These are phyloP conservation scores for Zelleria hepariella DNA, from an alignment of 2,888 invertebrate species.

Conservation along the genomic window DNA sequence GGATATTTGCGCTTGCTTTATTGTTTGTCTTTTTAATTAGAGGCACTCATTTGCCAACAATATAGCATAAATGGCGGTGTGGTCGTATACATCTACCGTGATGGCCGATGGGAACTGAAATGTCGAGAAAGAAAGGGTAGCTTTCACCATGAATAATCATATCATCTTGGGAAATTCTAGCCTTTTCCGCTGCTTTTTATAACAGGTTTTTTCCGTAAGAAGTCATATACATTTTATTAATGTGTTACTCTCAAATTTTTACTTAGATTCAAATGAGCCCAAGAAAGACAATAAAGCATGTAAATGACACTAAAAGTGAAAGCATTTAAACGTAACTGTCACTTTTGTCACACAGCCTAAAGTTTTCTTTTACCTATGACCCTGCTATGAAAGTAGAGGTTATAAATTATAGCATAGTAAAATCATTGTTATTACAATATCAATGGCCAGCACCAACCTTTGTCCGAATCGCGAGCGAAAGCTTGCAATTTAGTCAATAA, in stretches of 20 bases:
- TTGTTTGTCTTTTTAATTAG: background rate
- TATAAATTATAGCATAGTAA: constrained; percentile 23
- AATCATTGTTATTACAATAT: constrained; percentile 29
- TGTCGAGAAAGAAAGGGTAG: background rate
- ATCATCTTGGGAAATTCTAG: background rate
- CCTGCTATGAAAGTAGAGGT: constrained; percentile 43
- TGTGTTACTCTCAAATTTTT: background rate
- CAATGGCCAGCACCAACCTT: constrained; percentile 26
- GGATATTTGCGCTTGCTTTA: background rate
- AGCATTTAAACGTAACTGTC: background rate
- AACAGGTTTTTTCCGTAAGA: background rate
- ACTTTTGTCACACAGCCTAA: constrained; percentile 15
- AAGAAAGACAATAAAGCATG: background rate
- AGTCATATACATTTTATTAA: background rate
- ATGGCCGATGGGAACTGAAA: background rate
- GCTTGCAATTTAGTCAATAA: background rate
- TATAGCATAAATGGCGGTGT: background rate
- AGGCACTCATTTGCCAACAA: background rate
- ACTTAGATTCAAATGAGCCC: background rate
- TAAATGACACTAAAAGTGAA: background rate
- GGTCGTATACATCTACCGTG: background rate
- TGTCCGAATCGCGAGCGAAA: background rate
- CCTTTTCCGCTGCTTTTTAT: background rate
- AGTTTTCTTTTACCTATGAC: constrained; percentile 28
- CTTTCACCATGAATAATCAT: background rate